Evolutionary conservation across 1,140 invertebrate species (phyloP).

Genomic region (Sitophilus oryzae): DNA sequence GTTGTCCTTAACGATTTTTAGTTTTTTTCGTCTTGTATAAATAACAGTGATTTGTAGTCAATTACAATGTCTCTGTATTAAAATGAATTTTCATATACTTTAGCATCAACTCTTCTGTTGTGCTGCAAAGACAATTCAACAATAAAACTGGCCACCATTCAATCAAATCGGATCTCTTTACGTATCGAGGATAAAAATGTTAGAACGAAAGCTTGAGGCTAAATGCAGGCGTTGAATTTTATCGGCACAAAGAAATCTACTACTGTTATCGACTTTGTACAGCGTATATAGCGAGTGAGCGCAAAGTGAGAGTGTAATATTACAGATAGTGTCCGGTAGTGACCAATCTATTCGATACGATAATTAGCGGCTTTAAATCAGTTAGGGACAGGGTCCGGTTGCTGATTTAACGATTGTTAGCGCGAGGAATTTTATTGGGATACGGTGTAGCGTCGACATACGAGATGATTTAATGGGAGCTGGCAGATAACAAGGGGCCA

Average conservation of each 20-base stretch:
- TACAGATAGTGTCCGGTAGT: conserved; percentile 13
- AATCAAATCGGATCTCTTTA: background rate
- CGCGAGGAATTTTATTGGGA: too few species aligned
- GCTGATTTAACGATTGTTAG: conserved; percentile 5
- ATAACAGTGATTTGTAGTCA: too few species aligned
- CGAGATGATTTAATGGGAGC: too few species aligned
- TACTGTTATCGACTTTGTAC: conserved; percentile 18
- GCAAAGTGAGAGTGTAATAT: conserved; percentile 14
- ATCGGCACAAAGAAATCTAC: conserved; percentile 6
- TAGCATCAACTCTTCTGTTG: too few species aligned
- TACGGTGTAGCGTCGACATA: too few species aligned
- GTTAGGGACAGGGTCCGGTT: conserved; percentile 9
- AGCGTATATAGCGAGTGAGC: background rate
- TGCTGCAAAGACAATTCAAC: too few species aligned
- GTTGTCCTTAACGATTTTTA: too few species aligned
- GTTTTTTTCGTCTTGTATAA: too few species aligned
- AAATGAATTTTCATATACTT: too few species aligned
- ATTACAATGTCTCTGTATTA: too few species aligned
- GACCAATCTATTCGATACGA: conserved; percentile 13
- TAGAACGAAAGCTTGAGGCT: background rate
- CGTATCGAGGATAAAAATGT: background rate
- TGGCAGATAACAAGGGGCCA: too few species aligned
- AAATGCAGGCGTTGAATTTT: background rate
- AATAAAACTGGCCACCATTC: too few species aligned
- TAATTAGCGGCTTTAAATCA: conserved; percentile 14